Conservation (phyloP, 2,797 vertebrate species). For the Salmo trutta region DNA sequence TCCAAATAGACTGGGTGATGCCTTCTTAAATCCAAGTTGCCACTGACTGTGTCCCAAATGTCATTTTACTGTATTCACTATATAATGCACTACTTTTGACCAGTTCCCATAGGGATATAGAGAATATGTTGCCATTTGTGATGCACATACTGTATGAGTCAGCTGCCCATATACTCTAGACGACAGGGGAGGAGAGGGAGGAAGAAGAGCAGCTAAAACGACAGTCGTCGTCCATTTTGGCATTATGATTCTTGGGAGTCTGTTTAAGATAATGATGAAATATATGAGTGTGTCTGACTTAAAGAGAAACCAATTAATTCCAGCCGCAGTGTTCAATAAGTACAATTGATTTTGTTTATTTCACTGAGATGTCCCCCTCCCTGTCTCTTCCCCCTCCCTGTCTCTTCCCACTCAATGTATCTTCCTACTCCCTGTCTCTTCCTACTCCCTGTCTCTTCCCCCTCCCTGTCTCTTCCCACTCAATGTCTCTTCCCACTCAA, state of each 20-base stretch:
- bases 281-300: conserved; percentile 61
- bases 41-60: not conserved
- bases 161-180: not conserved
- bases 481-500: too few species aligned
- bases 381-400: conserved; percentile 6
- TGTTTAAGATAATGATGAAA: conserved; percentile 70
- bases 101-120: not conserved
- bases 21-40: not conserved
- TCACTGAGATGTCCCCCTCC: conserved; percentile 29
- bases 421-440: not conserved
- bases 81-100: not conserved
- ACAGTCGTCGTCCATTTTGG: conserved; percentile 30
- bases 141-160: not conserved
- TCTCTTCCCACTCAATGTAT: not conserved
- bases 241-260: conserved; percentile 58
- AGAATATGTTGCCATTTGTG: not conserved
- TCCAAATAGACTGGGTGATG: not conserved
- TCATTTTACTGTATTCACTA: not conserved
- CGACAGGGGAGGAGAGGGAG: not conserved
- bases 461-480: conserved; percentile 14
- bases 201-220: conserved; percentile 4
- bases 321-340: conserved; percentile 43
- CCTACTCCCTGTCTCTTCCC: not conserved
- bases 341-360: conserved; percentile 49
- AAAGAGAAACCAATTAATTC: conserved; percentile 71